These are phyloP conservation scores for Laterallus jamaicensis DNA, from an alignment of 2,113 vertebrate genomes.

Conservation along the genomic window DNA sequence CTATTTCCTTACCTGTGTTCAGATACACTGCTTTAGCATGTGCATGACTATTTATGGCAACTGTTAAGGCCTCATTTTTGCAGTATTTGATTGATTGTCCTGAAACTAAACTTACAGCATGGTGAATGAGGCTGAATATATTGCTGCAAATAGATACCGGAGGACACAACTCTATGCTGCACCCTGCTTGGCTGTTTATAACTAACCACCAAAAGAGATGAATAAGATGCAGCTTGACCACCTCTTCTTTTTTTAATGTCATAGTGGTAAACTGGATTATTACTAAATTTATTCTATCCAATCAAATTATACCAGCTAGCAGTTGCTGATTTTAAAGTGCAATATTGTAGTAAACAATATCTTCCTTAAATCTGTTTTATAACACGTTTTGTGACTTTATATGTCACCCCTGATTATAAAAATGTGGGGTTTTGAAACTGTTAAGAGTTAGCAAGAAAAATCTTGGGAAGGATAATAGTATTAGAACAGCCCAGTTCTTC, in stretches of 20 bases:
- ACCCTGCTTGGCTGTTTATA: neutral
- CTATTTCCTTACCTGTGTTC: neutral
- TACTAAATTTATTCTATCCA: neutral
- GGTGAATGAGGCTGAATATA: neutral
- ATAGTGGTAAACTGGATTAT: neutral
- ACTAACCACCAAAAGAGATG: neutral
- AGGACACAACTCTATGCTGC: neutral
- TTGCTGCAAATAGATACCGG: neutral
- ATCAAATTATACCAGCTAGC: neutral
- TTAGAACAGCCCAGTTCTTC: neutral
- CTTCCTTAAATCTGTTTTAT: neutral
- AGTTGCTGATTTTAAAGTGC: neutral
- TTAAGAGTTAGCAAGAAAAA: neutral
- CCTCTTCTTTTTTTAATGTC: neutral
- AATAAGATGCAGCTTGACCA: neutral
- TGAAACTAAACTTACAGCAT: neutral
- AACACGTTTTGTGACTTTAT: neutral
- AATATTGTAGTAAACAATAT: neutral
- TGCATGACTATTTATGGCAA: neutral
- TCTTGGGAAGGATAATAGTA: neutral
- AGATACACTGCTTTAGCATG: neutral
- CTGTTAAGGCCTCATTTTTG: neutral
- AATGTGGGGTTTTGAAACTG: fast-evolving
- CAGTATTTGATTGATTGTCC: neutral
- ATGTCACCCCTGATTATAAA: neutral